Conservation (phyloP, 1,140 invertebrate genomes). For the Brachionus plicatilis region DNA sequence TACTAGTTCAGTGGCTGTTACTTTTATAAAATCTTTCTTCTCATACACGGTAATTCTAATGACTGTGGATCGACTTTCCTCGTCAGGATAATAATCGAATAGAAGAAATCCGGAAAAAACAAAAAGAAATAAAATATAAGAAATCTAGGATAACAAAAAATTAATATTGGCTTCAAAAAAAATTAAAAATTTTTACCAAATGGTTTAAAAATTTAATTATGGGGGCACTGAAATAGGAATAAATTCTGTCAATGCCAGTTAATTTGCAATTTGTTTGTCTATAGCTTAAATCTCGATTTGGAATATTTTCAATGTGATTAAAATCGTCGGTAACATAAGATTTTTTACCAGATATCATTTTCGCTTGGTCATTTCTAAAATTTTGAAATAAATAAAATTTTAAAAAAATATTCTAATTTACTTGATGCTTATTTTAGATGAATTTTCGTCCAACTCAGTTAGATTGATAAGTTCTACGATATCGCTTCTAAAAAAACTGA, state of each 20-base stretch:
- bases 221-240: conserved; percentile 38
- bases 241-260: neutral
- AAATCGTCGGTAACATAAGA: neutral
- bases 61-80: neutral
- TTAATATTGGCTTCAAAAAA: neutral
- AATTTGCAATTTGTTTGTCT: conserved; percentile 16
- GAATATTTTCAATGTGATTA: conserved; percentile 1
- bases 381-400: neutral
- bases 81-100: conserved; percentile 33
- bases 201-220: conserved; percentile 37
- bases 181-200: neutral
- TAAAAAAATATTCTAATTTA: neutral
- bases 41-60: conserved; percentile 26
- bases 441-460: conserved; percentile 28
- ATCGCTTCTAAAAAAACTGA: conserved; percentile 39
- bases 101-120: conserved; percentile 30
- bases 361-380: conserved; percentile 15
- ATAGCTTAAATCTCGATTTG: conserved; percentile 34
- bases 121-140: conserved; percentile 20
- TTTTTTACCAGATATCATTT: neutral
- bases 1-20: conserved; percentile 23
- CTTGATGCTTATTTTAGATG: conserved; percentile 31
- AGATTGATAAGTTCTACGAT: conserved; percentile 33
- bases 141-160: conserved; percentile 2
- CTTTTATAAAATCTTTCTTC: conserved; percentile 32